A percentile compares a stretch with the other conserved stretches of the same genome.
Conservation (phyloP, 2,888 invertebrate species). For the Tipula vernalis region DNA sequence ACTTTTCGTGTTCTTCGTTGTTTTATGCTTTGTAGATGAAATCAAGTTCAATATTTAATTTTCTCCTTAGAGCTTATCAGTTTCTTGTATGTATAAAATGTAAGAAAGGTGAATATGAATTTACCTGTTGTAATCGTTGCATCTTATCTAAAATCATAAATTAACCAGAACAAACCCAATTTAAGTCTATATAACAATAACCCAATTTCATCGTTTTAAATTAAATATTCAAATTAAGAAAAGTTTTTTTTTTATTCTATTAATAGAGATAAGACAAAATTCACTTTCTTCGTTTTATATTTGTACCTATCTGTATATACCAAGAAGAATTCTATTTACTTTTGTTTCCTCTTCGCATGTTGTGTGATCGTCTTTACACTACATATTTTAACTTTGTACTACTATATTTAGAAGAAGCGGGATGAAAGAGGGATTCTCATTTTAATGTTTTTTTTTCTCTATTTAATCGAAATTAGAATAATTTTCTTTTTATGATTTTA, state of each 20-base stretch:
- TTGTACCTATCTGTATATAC: not conserved
- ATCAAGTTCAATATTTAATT: not conserved
- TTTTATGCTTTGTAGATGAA: not conserved
- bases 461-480: not conserved
- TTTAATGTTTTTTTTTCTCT: not conserved
- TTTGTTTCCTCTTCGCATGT: not conserved
- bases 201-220: not conserved
- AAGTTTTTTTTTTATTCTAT: not conserved
- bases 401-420: not conserved
- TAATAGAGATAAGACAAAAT: not conserved
- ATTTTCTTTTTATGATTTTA: not conserved
- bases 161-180: not conserved
- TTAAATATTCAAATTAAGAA: constrained; percentile 4
- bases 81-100: not conserved
- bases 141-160: not conserved
- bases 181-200: not conserved
- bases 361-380: not conserved
- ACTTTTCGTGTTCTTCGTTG: not conserved
- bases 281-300: not conserved
- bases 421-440: not conserved
- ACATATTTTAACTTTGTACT: too few species aligned
- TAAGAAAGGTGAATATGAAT: not conserved
- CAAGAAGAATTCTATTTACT: not conserved
- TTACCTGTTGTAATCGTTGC: not conserved
- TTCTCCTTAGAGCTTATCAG: not conserved